These are phyloP conservation scores for Celastrina argiolus DNA, from an alignment of 2,888 invertebrate species.

Conservation along the genomic window DNA sequence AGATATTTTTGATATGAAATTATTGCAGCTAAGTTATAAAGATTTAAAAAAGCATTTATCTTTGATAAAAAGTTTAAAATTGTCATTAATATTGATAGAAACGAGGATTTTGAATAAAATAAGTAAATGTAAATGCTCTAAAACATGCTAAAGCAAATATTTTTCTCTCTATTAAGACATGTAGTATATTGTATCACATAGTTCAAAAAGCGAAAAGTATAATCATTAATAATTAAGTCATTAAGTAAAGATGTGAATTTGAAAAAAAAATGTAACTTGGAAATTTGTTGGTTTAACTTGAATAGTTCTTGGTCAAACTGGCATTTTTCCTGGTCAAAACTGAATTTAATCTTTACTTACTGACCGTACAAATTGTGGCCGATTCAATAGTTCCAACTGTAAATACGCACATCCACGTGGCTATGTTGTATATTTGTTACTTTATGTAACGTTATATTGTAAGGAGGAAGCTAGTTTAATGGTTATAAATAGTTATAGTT, in stretches of 20 bases:
- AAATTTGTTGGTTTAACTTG: no score
- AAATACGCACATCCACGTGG: slow-evolving; percentile 27
- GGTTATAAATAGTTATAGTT: slow-evolving; percentile 25
- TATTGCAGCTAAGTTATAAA: neutral
- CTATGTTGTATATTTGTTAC: slow-evolving; percentile 29
- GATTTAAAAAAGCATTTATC: neutral
- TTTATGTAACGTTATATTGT: slow-evolving; percentile 26
- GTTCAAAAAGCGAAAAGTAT: neutral
- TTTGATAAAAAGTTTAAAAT: slow-evolving; percentile 1
- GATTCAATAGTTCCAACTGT: slow-evolving; percentile 13
- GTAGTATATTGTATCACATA: neutral
- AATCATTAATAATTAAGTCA: neutral
- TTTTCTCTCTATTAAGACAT: neutral
- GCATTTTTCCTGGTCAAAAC: neutral
- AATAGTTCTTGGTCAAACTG: neutral
- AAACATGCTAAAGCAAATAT: neutral
- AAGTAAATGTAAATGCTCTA: neutral
- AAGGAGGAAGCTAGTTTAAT: slow-evolving; percentile 27
- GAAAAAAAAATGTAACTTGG: neutral
- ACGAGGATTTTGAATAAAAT: neutral
- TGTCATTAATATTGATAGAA: neutral
- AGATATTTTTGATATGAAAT: slow-evolving; percentile 14
- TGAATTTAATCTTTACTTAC: neutral
- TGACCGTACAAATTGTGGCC: neutral
- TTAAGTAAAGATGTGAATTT: neutral